Evolutionary conservation across 2,113 vertebrate genomes (phyloP), one percentile per base, ranked within the genome.

Genomic region (Brienomyrus longianalis): DNA sequence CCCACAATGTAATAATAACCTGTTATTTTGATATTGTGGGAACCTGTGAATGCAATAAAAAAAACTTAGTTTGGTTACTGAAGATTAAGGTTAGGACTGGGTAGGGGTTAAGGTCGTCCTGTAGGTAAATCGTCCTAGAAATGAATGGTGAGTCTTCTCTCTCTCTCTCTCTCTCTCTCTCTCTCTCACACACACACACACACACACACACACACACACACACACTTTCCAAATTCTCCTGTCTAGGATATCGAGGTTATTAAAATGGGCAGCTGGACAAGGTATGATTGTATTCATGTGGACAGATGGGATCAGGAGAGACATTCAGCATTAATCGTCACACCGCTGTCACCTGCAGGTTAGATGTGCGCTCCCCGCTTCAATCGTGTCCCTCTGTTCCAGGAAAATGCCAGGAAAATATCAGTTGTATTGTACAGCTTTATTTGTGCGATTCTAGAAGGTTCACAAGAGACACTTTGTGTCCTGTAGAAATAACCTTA

Each of bases 351-450:
- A 5, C 54, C 50, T 87, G 50, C 85, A 87, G 27, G 17, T 19
- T 43, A 39, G 74, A 80, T 87, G n/a, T 35, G 48, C 21, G 85
- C 8, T 15, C 4, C 23, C 51, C 0, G 54, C 51, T 7, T 87
- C 85, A 87, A 39, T 48, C 8, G 50, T 54, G 50, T 31, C 50
- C 51, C 85, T 54, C n/a, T 56, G 15, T 87, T 54, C 51, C 85
- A 87, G 27, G 27, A 87, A 54, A 87, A 87, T 39, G 85, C 56
- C 85, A 87, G 27, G 85, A 54, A 87, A 87, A 87, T 87, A 86
- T 86, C 83, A 87, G 50, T 39, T 27, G 85, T 5, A 87, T 87
- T 54, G 13, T 54, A 39, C 31, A 54, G 13, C n/a, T 54, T 56
- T 56, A 17, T 52, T 39, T 87, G 27, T 9, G 45, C 27, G 85